phyloP scores from a whole-genome alignment of 2,888 invertebrate genomes.

The Palloptera scutellata region DNA sequence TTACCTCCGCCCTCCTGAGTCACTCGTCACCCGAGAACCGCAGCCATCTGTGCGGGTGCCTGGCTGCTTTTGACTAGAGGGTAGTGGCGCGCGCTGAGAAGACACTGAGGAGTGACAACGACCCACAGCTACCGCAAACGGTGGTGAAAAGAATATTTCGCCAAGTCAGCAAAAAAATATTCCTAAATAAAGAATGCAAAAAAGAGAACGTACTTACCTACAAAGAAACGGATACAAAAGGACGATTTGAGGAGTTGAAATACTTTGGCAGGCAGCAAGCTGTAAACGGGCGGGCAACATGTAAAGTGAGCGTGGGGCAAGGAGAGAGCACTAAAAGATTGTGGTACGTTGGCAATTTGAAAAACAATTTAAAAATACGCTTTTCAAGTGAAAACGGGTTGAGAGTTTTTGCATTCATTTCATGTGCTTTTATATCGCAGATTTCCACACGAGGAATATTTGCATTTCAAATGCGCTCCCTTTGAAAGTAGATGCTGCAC shows the following conservation, averaged over 20 bases:
- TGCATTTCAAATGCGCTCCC: background rate
- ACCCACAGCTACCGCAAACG: too few species aligned
- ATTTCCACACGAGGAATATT: background rate
- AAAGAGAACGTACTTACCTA: background rate
- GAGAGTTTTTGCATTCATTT: background rate
- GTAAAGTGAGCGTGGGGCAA: background rate
- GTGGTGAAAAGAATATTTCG: constrained; percentile 19
- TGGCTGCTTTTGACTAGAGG: too few species aligned
- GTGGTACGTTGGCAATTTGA: constrained; percentile 56
- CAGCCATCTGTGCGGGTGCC: too few species aligned
- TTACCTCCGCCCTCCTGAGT: too few species aligned
- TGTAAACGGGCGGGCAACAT: background rate
- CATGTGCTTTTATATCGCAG: background rate
- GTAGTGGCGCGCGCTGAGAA: too few species aligned
- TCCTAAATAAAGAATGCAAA: constrained; percentile 25
- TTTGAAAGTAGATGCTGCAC: background rate
- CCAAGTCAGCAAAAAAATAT: constrained; percentile 34
- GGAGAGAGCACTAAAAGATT: constrained; percentile 46
- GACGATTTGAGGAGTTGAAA: constrained; percentile 16
- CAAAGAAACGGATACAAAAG: constrained; percentile 30
- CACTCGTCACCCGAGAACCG: too few species aligned
- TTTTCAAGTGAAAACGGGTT: constrained; percentile 19
- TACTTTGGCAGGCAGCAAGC: constrained; percentile 1
- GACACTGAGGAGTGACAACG: too few species aligned
- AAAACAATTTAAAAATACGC: constrained; percentile 22